phyloP scores from a whole-genome alignment of 2,888 invertebrate genomes.

The Tenthredo scrophulariae region DNA sequence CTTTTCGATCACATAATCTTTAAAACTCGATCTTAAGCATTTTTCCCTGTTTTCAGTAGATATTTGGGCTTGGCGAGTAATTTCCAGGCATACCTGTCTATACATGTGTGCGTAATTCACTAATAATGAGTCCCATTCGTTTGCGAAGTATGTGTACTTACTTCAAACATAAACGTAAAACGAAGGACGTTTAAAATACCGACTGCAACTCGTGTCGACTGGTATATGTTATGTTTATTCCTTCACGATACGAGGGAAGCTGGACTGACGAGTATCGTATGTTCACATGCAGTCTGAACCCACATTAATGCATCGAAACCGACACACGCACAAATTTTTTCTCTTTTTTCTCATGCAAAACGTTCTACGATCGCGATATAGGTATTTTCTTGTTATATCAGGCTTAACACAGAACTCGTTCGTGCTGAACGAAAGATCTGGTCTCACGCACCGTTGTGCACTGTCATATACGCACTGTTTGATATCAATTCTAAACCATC shows the following conservation, averaged over 20 bases:
- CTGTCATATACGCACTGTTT: not conserved
- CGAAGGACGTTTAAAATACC: constrained; percentile 5
- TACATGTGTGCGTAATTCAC: not conserved
- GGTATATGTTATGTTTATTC: not conserved
- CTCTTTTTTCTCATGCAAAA: not conserved
- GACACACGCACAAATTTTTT: not conserved
- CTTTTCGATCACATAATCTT: not conserved
- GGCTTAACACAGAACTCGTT: constrained; percentile 4
- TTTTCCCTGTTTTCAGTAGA: not conserved
- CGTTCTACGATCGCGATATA: not conserved
- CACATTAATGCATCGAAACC: not conserved
- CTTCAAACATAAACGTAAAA: not conserved
- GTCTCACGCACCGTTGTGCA: not conserved
- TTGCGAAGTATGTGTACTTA: not conserved
- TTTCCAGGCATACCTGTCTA: not conserved
- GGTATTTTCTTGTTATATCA: not conserved
- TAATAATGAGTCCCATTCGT: not conserved
- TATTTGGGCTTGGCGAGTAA: not conserved
- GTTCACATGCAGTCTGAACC: not conserved
- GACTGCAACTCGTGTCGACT: not conserved
- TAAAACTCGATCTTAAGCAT: not conserved
- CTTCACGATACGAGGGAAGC: not conserved
- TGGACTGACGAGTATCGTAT: not conserved
- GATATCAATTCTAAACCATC: not conserved
- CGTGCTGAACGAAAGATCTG: not conserved